Base-by-base conservation (phyloP, 2,113 vertebrate genomes). In the Oryctolagus cuniculus region DNA sequence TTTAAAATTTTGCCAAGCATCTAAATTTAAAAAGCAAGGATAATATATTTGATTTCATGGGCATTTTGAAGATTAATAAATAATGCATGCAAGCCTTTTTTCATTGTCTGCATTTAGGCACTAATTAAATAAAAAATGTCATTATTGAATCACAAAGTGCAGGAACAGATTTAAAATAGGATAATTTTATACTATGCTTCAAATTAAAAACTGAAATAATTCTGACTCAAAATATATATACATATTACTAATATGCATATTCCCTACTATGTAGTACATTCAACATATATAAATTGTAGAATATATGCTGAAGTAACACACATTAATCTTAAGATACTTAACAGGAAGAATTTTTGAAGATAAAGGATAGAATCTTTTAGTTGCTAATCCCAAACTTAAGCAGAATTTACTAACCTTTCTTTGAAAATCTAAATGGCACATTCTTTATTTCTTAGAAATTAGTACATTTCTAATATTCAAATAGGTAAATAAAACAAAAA, bases 51-150 rank as follows among this genome's bases (percentile, higher is more conserved):
- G 34, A 64, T 1, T 61, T 90, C 31, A 38, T 84, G 21, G 34
- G 2, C 21, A 53, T 73, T 87, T 82, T 87, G 44, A 92, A 13
- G 49, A 77, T 78, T 86, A 74, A 75, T 89, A 88, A 89, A 55
- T 80, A 85, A 90, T 82, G 6, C 53, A 61, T 80, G 22, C 27
- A 78, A 94, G 83, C 0, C 2, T 85, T 66, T 95, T 90, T 63
- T 80, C 22, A 93, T 51, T 90, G 34, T 87, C 29, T 80, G 17
- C 4, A 90, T 69, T 91, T 90, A 78, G 73, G 12, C 29, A 87
- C 10, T 53, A 95, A 81, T 82, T 53, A 89, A 61, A 82, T 75
- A 64, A 10, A 85, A 94, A 72, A 86, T 89, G 58, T 64, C 31
- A 87, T 55, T 79, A 17, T 58, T 87, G 17, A 67, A 93, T 77